Evolutionary conservation across 2,113 vertebrate genomes (phyloP).

Genomic region (Plectropomus leopardus): DNA sequence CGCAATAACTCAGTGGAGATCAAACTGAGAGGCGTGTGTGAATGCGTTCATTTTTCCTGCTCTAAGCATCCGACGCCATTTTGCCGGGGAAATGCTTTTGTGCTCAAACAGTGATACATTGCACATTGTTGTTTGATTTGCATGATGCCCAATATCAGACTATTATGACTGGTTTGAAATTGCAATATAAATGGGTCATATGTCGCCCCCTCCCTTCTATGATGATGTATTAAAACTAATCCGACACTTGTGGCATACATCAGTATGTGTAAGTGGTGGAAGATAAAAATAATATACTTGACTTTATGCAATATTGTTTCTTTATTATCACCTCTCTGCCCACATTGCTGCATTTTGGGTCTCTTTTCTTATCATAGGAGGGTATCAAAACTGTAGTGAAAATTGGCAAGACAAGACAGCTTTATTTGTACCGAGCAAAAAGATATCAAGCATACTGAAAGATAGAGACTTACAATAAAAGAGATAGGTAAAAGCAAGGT

Average conservation of each 20-base stretch:
- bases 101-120: neutral
- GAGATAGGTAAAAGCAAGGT: no score
- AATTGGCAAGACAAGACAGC: no score
- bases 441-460: no score
- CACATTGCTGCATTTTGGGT: neutral
- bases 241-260: neutral
- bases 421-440: no score
- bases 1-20: constrained; percentile 1
- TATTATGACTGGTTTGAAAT: neutral
- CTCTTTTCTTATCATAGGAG: neutral
- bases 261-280: neutral
- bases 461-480: no score
- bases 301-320: neutral
- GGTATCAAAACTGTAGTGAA: no score
- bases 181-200: neutral
- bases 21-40: neutral
- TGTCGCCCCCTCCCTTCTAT: neutral
- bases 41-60: neutral
- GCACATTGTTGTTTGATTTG: neutral
- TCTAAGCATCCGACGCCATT: neutral
- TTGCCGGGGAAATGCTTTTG: neutral
- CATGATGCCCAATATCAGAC: neutral
- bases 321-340: neutral
- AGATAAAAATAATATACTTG: neutral
- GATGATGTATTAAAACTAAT: neutral